These are phyloP conservation scores for Drosophila nikananu DNA, from an alignment of 1,140 invertebrate genomes.

Conservation along the genomic window DNA sequence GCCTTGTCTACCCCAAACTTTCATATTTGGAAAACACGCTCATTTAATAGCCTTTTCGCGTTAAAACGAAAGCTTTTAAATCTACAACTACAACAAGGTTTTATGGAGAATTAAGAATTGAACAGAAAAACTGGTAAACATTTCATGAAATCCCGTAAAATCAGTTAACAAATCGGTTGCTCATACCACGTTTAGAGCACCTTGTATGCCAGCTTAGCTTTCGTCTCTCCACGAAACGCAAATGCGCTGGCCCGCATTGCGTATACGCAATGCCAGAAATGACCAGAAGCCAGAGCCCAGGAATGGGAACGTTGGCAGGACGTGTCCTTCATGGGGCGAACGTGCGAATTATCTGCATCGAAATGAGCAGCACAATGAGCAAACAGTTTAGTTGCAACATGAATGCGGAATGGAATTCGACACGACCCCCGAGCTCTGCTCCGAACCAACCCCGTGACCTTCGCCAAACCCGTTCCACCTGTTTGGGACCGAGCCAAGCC, in stretches of 20 bases:
- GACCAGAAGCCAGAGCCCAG: not conserved
- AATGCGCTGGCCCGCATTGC: conserved; percentile 17
- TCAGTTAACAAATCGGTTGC: not conserved
- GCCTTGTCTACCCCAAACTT: not conserved
- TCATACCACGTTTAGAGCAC: too few species aligned
- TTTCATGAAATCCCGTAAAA: not conserved
- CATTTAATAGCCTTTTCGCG: conserved; percentile 8
- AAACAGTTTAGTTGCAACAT: conserved; percentile 46
- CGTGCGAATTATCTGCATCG: conserved; percentile 53
- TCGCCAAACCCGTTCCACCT: conserved; percentile 12
- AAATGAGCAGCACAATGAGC: conserved; percentile 44
- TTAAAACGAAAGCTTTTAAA: not conserved
- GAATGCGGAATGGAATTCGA: conserved; percentile 43
- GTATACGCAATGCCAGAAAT: conserved; percentile 33
- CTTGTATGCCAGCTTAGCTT: not conserved
- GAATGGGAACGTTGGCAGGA: conserved; percentile 9
- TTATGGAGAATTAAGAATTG: not conserved
- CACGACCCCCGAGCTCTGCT: conserved; percentile 6
- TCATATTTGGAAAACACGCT: not conserved
- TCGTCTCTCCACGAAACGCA: not conserved
- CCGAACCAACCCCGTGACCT: not conserved
- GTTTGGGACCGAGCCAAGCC: not conserved
- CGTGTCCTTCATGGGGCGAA: conserved; percentile 31
- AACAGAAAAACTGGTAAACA: too few species aligned
- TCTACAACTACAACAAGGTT: not conserved